phyloP scores from a whole-genome alignment of 2,888 invertebrate species.

The Sinodicranocentrus sp. region DNA sequence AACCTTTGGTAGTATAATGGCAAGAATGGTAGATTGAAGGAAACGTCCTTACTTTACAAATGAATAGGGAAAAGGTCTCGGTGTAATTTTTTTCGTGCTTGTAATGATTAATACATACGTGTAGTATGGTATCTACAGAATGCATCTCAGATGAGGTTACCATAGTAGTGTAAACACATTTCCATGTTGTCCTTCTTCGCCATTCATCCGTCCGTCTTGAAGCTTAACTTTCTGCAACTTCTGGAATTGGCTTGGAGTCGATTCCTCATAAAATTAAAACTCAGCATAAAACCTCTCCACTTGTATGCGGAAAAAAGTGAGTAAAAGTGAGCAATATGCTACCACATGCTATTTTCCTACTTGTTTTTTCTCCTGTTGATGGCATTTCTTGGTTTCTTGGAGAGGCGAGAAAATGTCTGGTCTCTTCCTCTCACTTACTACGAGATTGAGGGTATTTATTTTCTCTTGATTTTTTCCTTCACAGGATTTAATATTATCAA shows the following conservation, averaged over 20 bases:
- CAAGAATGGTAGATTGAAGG: no score
- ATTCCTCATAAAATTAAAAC: slow-evolving; percentile 22
- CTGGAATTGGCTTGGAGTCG: slow-evolving; percentile 1
- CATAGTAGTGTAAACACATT: no score
- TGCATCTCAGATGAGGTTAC: no score
- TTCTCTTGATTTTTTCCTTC: slow-evolving; percentile 16
- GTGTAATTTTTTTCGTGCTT: no score
- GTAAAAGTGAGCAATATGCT: not conserved
- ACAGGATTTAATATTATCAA: slow-evolving; percentile 14
- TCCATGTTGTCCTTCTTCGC: not conserved
- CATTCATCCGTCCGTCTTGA: not conserved
- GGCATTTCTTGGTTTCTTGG: no score
- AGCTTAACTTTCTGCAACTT: not conserved
- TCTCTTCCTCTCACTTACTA: not conserved
- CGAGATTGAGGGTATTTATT: slow-evolving; percentile 18
- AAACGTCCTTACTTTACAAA: no score
- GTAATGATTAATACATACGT: no score
- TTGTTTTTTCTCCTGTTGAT: not conserved
- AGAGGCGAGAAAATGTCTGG: no score
- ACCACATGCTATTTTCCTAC: not conserved
- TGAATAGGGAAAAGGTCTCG: no score
- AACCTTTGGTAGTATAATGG: no score
- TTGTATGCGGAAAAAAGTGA: not conserved
- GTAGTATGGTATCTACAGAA: no score
- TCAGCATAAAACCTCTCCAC: not conserved